phyloP scores from a whole-genome alignment of 2,113 vertebrate species.

The Pelecanoides urinatrix region DNA sequence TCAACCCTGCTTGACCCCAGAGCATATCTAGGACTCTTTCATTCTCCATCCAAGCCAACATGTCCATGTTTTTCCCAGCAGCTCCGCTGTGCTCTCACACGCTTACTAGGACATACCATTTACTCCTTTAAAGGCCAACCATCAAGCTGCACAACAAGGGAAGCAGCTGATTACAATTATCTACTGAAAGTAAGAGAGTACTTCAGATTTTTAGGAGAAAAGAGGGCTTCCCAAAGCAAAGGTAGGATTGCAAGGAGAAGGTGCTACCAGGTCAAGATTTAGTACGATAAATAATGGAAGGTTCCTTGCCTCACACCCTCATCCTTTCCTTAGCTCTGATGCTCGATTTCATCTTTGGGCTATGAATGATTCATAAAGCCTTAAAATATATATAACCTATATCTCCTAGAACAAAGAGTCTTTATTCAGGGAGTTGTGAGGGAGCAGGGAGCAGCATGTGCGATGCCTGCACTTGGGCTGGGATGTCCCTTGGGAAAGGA shows the following conservation, averaged over 20 bases:
- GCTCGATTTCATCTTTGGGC: conserved; percentile 49
- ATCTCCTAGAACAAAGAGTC: conserved; percentile 63
- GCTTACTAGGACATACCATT: neutral
- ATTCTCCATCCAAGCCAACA: neutral
- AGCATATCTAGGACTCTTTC: neutral
- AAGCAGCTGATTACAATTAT: neutral
- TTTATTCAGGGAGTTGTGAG: conserved; percentile 43
- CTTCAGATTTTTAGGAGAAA: neutral
- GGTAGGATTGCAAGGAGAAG: neutral
- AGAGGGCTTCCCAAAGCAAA: neutral
- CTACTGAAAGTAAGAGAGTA: neutral
- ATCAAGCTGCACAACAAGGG: neutral
- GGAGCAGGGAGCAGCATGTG: neutral
- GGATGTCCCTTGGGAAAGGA: conserved; percentile 27
- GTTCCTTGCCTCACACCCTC: neutral
- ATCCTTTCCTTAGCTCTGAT: conserved; percentile 21
- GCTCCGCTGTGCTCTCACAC: neutral
- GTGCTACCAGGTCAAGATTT: conserved; percentile 8
- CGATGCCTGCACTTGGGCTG: neutral
- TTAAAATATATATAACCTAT: conserved; percentile 69
- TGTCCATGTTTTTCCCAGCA: neutral
- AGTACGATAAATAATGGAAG: conserved; percentile 46
- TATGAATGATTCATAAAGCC: conserved; percentile 74
- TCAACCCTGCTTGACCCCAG: neutral
- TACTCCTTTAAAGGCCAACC: neutral